Percentiles rank a stretch among this genome's conserved stretches.
Evolutionary conservation across 2,888 invertebrate genomes (phyloP).

Genomic region (Anagyrus pseudococci): DNA sequence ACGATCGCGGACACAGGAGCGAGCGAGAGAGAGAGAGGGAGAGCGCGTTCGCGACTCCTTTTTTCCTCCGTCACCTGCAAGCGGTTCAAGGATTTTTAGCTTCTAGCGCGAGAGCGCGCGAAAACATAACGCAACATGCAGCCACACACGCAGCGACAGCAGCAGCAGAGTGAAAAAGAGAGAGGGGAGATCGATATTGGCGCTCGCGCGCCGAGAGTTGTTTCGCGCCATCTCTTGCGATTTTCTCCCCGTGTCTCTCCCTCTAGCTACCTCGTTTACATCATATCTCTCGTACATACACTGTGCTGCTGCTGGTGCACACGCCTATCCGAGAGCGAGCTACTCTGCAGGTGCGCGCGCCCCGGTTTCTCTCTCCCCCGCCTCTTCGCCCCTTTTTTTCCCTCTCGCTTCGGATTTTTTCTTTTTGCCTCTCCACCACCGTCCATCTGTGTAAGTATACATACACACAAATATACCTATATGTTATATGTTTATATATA

Average conservation of each 20-base stretch:
- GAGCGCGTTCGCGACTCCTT: background rate
- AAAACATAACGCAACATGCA: slow-evolving; percentile 27
- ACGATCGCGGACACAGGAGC: too few relatives aligned
- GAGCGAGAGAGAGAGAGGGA: too few relatives aligned
- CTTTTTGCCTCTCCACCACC: slow-evolving; percentile 9
- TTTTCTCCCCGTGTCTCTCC: background rate
- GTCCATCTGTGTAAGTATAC: background rate
- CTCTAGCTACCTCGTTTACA: slow-evolving; percentile 50
- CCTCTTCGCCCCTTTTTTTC: background rate
- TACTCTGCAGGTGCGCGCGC: slow-evolving; percentile 47
- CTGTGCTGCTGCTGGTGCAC: slow-evolving; percentile 56
- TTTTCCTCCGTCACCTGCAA: background rate
- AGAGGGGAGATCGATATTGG: too few relatives aligned
- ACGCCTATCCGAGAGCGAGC: too few relatives aligned
- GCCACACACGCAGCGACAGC: too few relatives aligned
- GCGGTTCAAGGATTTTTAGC: slow-evolving; percentile 29
- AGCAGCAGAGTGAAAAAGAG: background rate
- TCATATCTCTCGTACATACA: slow-evolving; percentile 56
- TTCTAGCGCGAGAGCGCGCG: background rate
- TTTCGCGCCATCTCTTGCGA: slow-evolving; percentile 26
- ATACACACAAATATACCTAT: slow-evolving; percentile 20
- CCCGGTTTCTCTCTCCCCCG: slow-evolving; percentile 50
- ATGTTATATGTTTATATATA: slow-evolving; percentile 42
- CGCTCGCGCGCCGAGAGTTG: background rate
- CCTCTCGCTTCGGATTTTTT: background rate